A percentile compares a stretch with the other conserved stretches of the same genome.
Conservation (phyloP, 2,888 invertebrate species). For the Diaperis boleti region DNA sequence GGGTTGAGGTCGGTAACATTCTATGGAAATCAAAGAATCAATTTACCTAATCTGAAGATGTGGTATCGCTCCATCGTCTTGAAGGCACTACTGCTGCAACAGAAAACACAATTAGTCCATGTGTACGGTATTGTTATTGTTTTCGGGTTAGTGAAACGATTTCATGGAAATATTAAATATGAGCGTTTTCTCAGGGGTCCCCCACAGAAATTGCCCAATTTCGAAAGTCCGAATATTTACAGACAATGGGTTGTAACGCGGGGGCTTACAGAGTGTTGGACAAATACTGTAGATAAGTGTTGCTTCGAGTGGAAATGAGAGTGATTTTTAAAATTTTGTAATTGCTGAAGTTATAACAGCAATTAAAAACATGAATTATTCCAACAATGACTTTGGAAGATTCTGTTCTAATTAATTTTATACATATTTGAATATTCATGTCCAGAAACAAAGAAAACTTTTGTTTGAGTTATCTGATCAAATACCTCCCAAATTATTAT, state of each 20-base stretch:
- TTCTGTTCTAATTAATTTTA: too few species aligned
- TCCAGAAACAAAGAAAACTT: too few species aligned
- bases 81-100: slow-evolving; percentile 51
- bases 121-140: neutral
- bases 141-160: neutral
- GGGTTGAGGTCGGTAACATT: slow-evolving; percentile 4
- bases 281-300: too few species aligned
- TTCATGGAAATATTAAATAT: slow-evolving; percentile 1
- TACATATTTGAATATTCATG: too few species aligned
- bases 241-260: slow-evolving; percentile 7
- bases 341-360: too few species aligned
- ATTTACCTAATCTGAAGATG: slow-evolving; percentile 59
- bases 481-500: too few species aligned
- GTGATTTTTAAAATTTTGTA: too few species aligned
- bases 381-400: too few species aligned
- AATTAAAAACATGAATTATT: too few species aligned
- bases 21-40: neutral
- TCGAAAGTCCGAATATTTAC: slow-evolving; percentile 7
- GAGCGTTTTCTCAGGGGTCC: neutral
- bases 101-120: slow-evolving; percentile 37
- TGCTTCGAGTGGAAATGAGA: too few species aligned
- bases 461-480: too few species aligned
- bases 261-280: too few species aligned
- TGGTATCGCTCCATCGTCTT: slow-evolving; percentile 56
- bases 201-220: slow-evolving; percentile 3